Percentiles rank a stretch among this genome's conserved stretches.
phyloP scores from a whole-genome alignment of 2,888 invertebrate genomes.

The Melanchra persicariae region DNA sequence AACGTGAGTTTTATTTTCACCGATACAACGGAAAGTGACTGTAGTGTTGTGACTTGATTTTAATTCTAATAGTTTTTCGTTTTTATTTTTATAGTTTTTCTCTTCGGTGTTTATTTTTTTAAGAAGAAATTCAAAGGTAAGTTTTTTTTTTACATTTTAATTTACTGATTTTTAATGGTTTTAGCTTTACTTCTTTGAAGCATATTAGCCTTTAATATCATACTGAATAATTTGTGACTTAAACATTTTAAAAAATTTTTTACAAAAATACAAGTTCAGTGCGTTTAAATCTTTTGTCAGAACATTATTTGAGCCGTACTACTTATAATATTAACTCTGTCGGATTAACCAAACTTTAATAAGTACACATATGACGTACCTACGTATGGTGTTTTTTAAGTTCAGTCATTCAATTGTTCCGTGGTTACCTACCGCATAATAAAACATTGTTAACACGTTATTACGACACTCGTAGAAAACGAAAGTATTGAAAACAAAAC shows the following conservation, averaged over 20 bases:
- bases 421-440: constrained; percentile 44
- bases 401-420: constrained; percentile 55
- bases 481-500: constrained; percentile 37
- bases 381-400: constrained; percentile 25
- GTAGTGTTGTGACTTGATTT: constrained; percentile 68
- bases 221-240: no score
- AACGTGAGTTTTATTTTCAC: constrained; percentile 69
- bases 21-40: constrained; percentile 54
- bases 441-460: constrained; percentile 52
- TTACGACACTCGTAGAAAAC: constrained; percentile 48
- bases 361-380: constrained; percentile 8
- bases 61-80: constrained; percentile 55
- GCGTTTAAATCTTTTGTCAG: constrained; percentile 6
- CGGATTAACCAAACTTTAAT: constrained; percentile 14
- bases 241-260: no score
- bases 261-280: no score
- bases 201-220: no score
- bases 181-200: not conserved
- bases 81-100: constrained; percentile 50
- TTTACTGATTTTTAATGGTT: not conserved
- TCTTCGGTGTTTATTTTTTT: constrained; percentile 64
- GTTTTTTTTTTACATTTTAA: constrained; percentile 34
- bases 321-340: not conserved
- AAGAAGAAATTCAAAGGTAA: constrained; percentile 67
- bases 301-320: not conserved